These are phyloP conservation scores for Gryon sp. DNA, from an alignment of 1,140 invertebrate genomes.

Conservation along the genomic window DNA sequence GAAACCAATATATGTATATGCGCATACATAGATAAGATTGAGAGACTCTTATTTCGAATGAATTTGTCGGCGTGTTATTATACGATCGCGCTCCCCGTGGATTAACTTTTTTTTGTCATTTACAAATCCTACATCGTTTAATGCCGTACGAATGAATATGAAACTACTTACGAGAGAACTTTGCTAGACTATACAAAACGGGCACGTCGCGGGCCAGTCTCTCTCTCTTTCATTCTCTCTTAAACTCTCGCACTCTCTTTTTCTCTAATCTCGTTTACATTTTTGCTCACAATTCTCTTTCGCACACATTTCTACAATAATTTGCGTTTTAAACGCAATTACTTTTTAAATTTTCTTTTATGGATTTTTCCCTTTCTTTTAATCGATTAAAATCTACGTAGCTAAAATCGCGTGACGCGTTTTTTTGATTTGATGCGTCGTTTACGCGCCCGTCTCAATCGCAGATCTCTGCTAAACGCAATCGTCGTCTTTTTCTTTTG, in stretches of 20 bases:
- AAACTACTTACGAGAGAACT: constrained; percentile 74
- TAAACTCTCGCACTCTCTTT: too few relatives aligned
- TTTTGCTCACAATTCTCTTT: too few relatives aligned
- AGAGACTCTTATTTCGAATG: constrained; percentile 53
- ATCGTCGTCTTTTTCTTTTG: constrained; percentile 53
- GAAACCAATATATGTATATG: constrained; percentile 71
- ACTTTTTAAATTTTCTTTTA: too few relatives aligned
- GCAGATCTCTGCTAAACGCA: constrained; percentile 37
- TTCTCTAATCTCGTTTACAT: too few relatives aligned
- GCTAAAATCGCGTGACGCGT: constrained; percentile 40
- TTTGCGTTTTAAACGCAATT: constrained; percentile 33
- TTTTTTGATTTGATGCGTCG: constrained; percentile 52
- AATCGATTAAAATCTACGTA: too few relatives aligned
- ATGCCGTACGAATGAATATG: constrained; percentile 70
- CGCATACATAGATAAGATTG: constrained; percentile 70
- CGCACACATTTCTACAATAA: constrained; percentile 19
- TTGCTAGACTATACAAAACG: constrained; percentile 72
- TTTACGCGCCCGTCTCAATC: constrained; percentile 55
- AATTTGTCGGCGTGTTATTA: constrained; percentile 45
- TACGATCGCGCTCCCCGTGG: constrained; percentile 63
- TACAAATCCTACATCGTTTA: constrained; percentile 70
- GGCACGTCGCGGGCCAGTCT: constrained; percentile 57
- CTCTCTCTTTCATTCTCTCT: neutral
- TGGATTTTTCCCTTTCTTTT: too few relatives aligned
- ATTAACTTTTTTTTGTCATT: constrained; percentile 52